Conservation (phyloP, 1,140 invertebrate species). For the Sycophaga agraensis region DNA sequence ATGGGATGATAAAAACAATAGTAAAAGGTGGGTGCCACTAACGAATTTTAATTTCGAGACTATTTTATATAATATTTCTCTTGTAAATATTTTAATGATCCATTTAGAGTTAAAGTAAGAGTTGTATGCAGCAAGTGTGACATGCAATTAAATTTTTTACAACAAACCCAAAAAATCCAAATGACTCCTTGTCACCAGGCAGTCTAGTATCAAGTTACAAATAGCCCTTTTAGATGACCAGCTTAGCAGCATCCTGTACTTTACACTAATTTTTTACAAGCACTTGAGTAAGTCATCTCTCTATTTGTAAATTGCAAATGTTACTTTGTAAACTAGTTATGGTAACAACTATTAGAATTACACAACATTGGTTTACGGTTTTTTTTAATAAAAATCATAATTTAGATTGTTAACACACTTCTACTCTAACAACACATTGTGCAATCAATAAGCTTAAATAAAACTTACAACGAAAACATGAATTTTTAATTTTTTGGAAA, state of each 20-base stretch:
- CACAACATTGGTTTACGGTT: conserved; percentile 6
- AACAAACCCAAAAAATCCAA: conserved; percentile 28
- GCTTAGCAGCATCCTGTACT: conserved; percentile 9
- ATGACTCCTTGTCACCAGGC: conserved; percentile 3
- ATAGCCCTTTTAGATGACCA: conserved; percentile 16
- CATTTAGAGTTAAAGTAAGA: neutral
- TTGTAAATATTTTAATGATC: neutral
- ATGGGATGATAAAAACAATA: too few relatives aligned
- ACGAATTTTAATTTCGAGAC: too few relatives aligned
- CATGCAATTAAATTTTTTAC: conserved; percentile 21
- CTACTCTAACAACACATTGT: too few relatives aligned
- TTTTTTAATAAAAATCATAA: neutral
- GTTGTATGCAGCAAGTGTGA: neutral
- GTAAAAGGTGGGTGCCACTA: too few relatives aligned
- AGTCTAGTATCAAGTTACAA: conserved; percentile 21
- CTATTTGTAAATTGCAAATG: neutral
- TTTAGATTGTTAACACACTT: neutral
- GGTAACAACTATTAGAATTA: neutral
- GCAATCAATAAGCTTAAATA: neutral
- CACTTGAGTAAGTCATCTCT: neutral
- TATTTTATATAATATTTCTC: too few relatives aligned
- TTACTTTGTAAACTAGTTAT: neutral
- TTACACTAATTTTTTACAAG: conserved; percentile 5
- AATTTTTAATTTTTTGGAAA: too few relatives aligned
- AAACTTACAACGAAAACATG: neutral